Evolutionary conservation across 1,140 invertebrate genomes (phyloP).

Genomic region (Steinernema khuongi): DNA sequence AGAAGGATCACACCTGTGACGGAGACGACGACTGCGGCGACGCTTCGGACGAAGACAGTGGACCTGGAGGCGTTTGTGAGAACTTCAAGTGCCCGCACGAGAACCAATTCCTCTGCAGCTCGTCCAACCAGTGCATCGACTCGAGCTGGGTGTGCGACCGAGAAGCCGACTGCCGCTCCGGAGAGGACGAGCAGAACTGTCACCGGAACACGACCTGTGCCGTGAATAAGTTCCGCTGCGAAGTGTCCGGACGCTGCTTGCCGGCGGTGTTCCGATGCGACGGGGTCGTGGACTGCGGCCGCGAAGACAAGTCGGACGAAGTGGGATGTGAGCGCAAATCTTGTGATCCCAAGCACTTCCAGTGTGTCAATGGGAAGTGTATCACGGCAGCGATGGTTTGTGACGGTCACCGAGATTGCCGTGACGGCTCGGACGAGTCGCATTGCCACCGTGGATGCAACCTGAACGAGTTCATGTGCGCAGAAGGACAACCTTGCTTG

Average conservation of each 20-base stretch:
- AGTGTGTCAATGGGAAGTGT: constrained; percentile 85
- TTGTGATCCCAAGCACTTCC: constrained; percentile 55
- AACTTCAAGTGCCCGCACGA: constrained; percentile 12
- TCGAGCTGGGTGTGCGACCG: constrained; percentile 9
- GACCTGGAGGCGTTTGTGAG: constrained; percentile 2
- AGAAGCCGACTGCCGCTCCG: background rate
- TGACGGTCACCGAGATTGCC: constrained; percentile 62
- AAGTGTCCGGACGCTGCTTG: constrained; percentile 70
- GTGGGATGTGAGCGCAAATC: constrained; percentile 28
- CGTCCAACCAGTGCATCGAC: constrained; percentile 14
- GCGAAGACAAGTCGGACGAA: constrained; percentile 60
- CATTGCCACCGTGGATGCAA: constrained; percentile 48
- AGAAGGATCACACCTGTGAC: constrained; percentile 63
- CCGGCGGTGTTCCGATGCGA: constrained; percentile 74
- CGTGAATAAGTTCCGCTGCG: constrained; percentile 15
- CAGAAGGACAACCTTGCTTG: constrained; percentile 53
- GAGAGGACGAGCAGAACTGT: background rate
- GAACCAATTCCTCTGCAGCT: constrained; percentile 2
- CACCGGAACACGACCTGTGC: background rate
- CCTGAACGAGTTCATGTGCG: constrained; percentile 59
- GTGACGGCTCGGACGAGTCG: constrained; percentile 39
- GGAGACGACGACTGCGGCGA: constrained; percentile 64
- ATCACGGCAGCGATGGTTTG: constrained; percentile 78
- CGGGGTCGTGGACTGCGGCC: constrained; percentile 70
- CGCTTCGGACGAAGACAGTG: constrained; percentile 62